Conservation (phyloP, 2,113 vertebrate genomes). For the Rhynchomys soricoides region DNA sequence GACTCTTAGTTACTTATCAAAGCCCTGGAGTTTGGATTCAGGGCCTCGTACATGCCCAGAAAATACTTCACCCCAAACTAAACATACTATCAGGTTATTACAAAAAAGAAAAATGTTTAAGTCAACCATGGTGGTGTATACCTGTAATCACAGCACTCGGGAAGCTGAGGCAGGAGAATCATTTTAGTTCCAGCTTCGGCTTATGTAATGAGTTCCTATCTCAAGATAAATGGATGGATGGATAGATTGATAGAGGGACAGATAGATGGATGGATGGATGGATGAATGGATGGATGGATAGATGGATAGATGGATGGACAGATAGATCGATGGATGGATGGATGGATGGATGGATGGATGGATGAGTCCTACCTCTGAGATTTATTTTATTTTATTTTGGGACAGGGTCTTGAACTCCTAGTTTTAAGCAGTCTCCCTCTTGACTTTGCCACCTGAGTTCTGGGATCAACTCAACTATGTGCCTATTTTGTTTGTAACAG, state of each 20-base stretch:
- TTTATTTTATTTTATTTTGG: background rate
- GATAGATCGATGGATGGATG: background rate
- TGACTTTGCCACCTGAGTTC: background rate
- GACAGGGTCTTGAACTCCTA: background rate
- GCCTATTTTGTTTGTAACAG: background rate
- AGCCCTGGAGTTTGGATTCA: background rate
- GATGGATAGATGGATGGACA: no score
- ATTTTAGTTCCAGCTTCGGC: background rate
- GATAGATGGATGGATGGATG: no score
- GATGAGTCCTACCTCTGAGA: no score
- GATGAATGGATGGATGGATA: no score
- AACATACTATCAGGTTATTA: background rate
- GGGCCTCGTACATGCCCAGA: background rate
- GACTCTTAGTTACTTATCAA: background rate
- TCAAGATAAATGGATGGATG: background rate
- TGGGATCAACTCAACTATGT: no score
- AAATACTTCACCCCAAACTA: background rate
- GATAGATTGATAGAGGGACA: no score
- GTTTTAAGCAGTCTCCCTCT: background rate
- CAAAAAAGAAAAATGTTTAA: background rate
- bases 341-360: background rate
- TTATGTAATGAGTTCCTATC: background rate
- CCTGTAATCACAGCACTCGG: background rate
- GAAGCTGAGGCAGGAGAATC: background rate
- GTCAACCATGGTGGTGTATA: background rate